Conservation (phyloP, 2,888 invertebrate genomes). For the Hartigia nigra region DNA sequence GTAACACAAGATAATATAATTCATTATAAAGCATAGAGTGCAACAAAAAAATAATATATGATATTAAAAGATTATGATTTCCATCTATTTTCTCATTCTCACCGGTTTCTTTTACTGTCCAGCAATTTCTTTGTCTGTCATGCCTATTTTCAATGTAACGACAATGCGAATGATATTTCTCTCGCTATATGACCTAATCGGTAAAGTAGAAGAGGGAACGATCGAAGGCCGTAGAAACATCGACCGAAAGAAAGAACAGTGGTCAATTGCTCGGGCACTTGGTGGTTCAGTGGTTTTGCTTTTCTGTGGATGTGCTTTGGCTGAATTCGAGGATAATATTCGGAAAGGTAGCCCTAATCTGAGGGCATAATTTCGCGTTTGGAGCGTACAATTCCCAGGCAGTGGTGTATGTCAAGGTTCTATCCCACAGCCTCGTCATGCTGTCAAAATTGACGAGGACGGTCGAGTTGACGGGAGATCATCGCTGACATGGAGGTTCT, state of each 20-base stretch:
- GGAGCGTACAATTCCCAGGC: not conserved
- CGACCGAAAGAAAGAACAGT: slow-evolving; percentile 38
- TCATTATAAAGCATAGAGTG: too few relatives aligned
- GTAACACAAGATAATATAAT: too few relatives aligned
- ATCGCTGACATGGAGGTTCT: slow-evolving; percentile 46
- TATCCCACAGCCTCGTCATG: slow-evolving; percentile 38
- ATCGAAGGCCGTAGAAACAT: slow-evolving; percentile 32
- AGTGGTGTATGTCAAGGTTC: not conserved
- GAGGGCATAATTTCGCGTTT: slow-evolving; percentile 19
- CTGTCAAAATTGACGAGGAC: slow-evolving; percentile 41
- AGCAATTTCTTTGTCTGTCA: not conserved
- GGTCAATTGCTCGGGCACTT: slow-evolving; percentile 40
- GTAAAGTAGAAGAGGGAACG: slow-evolving; percentile 37
- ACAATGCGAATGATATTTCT: not conserved
- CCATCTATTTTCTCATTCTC: not conserved
- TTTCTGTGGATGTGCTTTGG: slow-evolving; percentile 34
- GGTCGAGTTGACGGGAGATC: slow-evolving; percentile 39
- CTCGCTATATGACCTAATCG: slow-evolving; percentile 18
- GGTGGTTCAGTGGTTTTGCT: slow-evolving; percentile 19
- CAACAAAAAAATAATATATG: not conserved
- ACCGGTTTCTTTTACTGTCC: not conserved
- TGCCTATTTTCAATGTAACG: not conserved
- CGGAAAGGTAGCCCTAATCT: slow-evolving; percentile 22
- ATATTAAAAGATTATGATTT: not conserved
- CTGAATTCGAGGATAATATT: slow-evolving; percentile 26